Base-by-base conservation (phyloP, 2,113 vertebrate genomes). In the Gymnarchus niloticus region DNA sequence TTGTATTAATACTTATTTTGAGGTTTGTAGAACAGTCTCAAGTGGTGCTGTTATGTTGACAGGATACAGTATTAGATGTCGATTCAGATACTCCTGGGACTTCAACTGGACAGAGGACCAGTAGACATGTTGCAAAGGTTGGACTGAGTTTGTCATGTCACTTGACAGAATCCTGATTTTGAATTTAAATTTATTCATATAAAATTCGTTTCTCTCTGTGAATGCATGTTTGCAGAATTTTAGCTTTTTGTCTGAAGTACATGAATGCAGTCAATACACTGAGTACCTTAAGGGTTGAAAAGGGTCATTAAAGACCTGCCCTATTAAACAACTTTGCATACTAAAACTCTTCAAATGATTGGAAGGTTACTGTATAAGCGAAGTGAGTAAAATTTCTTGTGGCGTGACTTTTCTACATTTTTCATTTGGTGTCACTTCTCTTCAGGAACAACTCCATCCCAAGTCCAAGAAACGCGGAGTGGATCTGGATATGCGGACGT, bases 41-140 rank as follows among this genome's bases (percentile, higher is more conserved):
- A 54, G 14, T 81, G n/a, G 2, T 85, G 85, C 86, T 21, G 61
- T 65, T 73, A 87, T 65, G 3, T 85, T 44, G 17, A 90, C 92
- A 98, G 96, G 94, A 92, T 89, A 93, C 91, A 87, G 96, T 95
- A 83, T 91, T 96, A 33, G 96, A 98, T 9, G 91, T 98, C 54
- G 98, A 99, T 92, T 99, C 98, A 6, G 98, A 99, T 1, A 97
- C 94, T 85, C 98, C 98, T 17, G 97, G 98, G 86, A 99, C 98
- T 28, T 99, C 98, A 52, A 92, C 97, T 87, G 97, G 97, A 90
- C 95, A 95, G 89, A 91, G 90, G 88, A 97, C 98, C 86, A 96
- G 95, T 95, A 85, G 6, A 61, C 19, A 59, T 44, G 25, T 0
- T 51, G 14, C 65, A 10, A 37, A 54, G 61, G 61, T 54, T 37